A percentile compares a stretch with the other conserved stretches of the same genome.
phyloP scores from a whole-genome alignment of 1,140 invertebrate species.

The Tachypleus tridentatus region DNA sequence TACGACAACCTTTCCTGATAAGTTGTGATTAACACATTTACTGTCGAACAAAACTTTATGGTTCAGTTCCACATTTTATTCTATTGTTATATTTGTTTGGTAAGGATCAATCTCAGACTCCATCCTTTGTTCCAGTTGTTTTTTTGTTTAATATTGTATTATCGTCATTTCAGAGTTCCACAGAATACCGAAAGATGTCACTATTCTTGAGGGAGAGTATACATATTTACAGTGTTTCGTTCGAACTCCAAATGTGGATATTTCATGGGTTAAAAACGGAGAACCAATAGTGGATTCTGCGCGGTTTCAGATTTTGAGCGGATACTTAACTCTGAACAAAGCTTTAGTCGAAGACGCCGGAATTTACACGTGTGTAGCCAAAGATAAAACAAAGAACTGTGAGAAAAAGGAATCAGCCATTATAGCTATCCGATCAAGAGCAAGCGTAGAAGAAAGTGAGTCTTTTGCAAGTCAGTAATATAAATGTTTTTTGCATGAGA shows the following conservation, averaged over 20 bases:
- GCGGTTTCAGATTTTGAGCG: slow-evolving; percentile 13
- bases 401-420: slow-evolving; percentile 12
- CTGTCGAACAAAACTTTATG: no score
- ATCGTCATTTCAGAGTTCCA: slow-evolving; percentile 16
- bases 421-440: slow-evolving; percentile 10
- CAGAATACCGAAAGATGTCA: slow-evolving; percentile 18
- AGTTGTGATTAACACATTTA: no score
- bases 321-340: slow-evolving; percentile 17
- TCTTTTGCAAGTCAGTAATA: background rate
- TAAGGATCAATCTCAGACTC: no score
- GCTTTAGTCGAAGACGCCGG: slow-evolving; percentile 18
- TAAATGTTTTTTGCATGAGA: background rate
- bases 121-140: no score
- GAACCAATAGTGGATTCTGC: slow-evolving; percentile 7
- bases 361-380: slow-evolving; percentile 23
- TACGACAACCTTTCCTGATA: no score
- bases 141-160: no score
- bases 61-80: no score
- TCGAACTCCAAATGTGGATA: slow-evolving; percentile 3
- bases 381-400: slow-evolving; percentile 12
- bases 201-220: slow-evolving; percentile 20
- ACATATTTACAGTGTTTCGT: slow-evolving; percentile 18
- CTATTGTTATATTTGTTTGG: no score
- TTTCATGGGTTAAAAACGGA: slow-evolving; percentile 18
- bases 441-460: slow-evolving; percentile 18